Percentiles rank a stretch among this genome's conserved stretches.
Evolutionary conservation across 2,113 vertebrate species (phyloP).

Genomic region (Epinephelus cyanopodus): DNA sequence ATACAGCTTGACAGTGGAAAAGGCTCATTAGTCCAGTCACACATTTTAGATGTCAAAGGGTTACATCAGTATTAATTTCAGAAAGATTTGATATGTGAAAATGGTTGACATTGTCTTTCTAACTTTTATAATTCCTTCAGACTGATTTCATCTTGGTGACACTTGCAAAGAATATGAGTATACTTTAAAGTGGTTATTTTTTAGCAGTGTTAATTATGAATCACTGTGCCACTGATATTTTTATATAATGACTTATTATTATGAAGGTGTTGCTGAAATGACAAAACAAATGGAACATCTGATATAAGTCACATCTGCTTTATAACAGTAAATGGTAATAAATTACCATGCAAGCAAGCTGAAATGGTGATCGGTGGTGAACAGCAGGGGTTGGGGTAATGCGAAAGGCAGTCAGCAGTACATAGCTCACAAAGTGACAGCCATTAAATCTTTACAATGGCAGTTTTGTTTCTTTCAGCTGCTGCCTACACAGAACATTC

Average conservation of each 20-base stretch:
- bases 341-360: background rate
- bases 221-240: background rate
- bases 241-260: constrained; percentile 2
- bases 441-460: background rate
- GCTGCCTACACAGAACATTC: background rate
- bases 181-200: no score
- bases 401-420: background rate
- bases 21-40: no score
- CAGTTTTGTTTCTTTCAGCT: constrained; percentile 15
- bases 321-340: background rate
- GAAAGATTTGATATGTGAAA: background rate
- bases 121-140: no score
- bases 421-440: background rate
- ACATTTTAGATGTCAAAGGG: no score
- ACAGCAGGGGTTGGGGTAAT: constrained; percentile 5
- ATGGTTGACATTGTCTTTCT: background rate
- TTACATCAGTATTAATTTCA: background rate
- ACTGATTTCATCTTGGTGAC: no score
- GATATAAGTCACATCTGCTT: background rate
- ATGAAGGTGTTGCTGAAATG: background rate
- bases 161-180: no score
- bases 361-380: background rate
- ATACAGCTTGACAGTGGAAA: no score
- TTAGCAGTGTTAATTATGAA: no score
- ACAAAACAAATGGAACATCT: constrained; percentile 1